These are phyloP conservation scores for Drosophila ezoana DNA, from an alignment of 2,888 invertebrate genomes.

Conservation along the genomic window DNA sequence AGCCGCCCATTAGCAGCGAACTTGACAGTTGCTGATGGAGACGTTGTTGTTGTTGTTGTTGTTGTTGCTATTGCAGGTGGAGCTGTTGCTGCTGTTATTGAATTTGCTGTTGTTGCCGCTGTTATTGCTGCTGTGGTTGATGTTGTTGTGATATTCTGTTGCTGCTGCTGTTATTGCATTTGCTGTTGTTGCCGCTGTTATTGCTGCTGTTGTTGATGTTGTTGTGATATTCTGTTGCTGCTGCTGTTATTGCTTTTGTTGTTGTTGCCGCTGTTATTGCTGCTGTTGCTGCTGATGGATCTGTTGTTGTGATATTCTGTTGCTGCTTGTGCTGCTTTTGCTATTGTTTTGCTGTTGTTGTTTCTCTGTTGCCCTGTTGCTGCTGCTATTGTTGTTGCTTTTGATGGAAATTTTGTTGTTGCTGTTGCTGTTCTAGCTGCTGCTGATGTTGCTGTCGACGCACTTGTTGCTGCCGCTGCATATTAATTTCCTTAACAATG, in stretches of 20 bases:
- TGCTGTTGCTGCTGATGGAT: conserved; percentile 2
- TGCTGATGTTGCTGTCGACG: background rate
- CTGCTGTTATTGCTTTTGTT: background rate
- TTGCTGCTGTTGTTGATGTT: conserved; percentile 15
- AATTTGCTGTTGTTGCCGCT: background rate
- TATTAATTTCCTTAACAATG: conserved; percentile 60
- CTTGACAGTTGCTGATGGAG: conserved; percentile 24
- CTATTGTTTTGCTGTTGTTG: conserved; percentile 1
- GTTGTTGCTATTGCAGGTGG: background rate
- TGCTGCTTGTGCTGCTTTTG: background rate
- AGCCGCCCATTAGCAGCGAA: conserved; percentile 18
- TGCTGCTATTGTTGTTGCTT: background rate
- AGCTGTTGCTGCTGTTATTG: background rate
- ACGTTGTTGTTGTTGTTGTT: conserved; percentile 2
- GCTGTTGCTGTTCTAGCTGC: conserved; percentile 7
- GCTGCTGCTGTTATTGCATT: conserved; percentile 13
- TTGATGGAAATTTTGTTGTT: conserved; percentile 1
- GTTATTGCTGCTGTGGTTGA: background rate
- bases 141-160: background rate
- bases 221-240: background rate
- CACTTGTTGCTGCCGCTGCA: conserved; percentile 19
- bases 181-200: background rate
- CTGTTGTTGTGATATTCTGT: background rate
- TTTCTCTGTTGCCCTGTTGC: background rate
- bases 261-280: background rate